Conservation (phyloP, 2,888 invertebrate species). For the Hyposoter dolosus region DNA sequence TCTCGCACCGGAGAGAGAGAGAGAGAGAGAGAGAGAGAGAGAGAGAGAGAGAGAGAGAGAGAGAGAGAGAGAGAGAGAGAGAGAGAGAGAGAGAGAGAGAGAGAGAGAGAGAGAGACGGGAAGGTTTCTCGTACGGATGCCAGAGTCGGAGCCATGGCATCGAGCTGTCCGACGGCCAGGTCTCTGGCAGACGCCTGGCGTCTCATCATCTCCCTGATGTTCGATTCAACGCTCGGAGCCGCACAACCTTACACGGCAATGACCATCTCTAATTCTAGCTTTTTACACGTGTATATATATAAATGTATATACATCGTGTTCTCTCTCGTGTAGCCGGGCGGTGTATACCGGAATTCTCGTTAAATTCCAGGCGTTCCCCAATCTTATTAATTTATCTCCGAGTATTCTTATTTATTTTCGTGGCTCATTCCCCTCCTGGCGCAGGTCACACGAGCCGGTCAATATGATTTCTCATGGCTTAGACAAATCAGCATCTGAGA, state of each 20-base stretch:
- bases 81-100: constrained; percentile 5
- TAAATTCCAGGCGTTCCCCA: constrained; percentile 62
- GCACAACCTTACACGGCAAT: constrained; percentile 41
- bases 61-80: constrained; percentile 5
- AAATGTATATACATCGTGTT: not conserved
- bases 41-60: constrained; percentile 13
- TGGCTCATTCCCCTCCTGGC: constrained; percentile 9
- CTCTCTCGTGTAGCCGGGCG: not conserved
- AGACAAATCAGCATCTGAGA: constrained; percentile 47
- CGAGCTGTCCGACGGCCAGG: constrained; percentile 76
- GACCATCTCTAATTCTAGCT: constrained; percentile 58
- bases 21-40: not conserved
- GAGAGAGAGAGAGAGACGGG: not conserved
- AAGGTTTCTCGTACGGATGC: not conserved
- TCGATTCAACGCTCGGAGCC: constrained; percentile 31
- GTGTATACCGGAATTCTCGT: constrained; percentile 58
- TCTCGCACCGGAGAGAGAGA: constrained; percentile 35
- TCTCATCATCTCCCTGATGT: constrained; percentile 59
- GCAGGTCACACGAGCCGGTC: constrained; percentile 43
- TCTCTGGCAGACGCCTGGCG: constrained; percentile 75
- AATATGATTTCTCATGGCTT: constrained; percentile 39
- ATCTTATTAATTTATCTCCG: constrained; percentile 68
- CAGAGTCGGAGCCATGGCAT: constrained; percentile 27
- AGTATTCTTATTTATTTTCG: constrained; percentile 59
- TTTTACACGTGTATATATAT: constrained; percentile 26